Base-by-base conservation (phyloP, 2,113 vertebrate genomes). In the Anas platyrhynchos region DNA sequence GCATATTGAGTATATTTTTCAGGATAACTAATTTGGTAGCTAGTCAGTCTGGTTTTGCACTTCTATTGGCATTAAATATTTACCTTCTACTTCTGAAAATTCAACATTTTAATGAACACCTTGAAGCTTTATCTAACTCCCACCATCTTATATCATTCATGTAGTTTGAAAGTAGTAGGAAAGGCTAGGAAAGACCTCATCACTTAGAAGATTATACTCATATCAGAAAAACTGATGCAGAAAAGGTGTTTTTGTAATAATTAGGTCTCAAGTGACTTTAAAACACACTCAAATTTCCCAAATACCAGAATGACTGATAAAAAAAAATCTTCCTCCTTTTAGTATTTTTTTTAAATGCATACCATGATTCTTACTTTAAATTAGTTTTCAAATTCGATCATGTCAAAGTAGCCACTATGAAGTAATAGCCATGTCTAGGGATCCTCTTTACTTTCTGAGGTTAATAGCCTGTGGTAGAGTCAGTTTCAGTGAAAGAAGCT, bases 31-130 rank as follows among this genome's bases (percentile, higher is more conserved):
- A 75, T 43, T 22, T 88, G 26, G 56, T 76, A 91, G 48, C 17
- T 56, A 75, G 76, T 93, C 26, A 67, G 3, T 43, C 25, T 77
- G 17, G 0, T 69, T 94, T 88, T 78, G 34, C 50, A 83, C 62
- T 38, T 88, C 59, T 9, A 58, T 78, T 91, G 44, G 16, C 91
- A 90, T 94, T 58, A 95, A 92, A 91, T 83, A 93, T 96, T 94
- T 91, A 90, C 78, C 25, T 84, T 87, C 7, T n/a, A 66, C 54
- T 94, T 94, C 43, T 52, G 66, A 81, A 93, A 81, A 83, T 69
- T 66, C 73, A 74, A 22, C 27, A 74, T 86, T 87, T 93, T 91
- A 94, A 97, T 94, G 56, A 96, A 91, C 38, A 86, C 50, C 18
- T 93, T 87, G 41, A 83, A 56, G 26, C 90, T 74, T 89, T 80